phyloP scores from a whole-genome alignment of 1,140 invertebrate species.

The Pseudomyrmex pallidus region DNA sequence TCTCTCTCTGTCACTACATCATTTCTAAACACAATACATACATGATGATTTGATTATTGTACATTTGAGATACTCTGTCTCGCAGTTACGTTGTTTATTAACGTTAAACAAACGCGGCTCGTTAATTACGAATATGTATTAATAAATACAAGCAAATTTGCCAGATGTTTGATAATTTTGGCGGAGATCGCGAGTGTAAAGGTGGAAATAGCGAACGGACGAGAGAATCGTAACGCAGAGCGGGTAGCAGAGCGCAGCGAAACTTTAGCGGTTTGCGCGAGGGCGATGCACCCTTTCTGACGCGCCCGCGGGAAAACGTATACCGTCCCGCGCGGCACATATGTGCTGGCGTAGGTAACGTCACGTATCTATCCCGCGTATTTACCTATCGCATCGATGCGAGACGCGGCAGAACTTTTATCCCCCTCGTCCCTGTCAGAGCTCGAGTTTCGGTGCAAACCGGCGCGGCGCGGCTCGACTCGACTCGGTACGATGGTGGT shows the following conservation, averaged over 20 bases:
- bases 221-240: neutral
- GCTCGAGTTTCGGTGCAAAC: slow-evolving; percentile 61
- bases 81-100: neutral
- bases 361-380: slow-evolving; percentile 70
- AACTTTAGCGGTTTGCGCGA: slow-evolving; percentile 58
- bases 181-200: slow-evolving; percentile 29
- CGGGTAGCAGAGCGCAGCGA: slow-evolving; percentile 3
- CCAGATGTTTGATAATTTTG: slow-evolving; percentile 30
- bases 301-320: slow-evolving; percentile 44
- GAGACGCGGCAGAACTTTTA: slow-evolving; percentile 63
- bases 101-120: neutral
- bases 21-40: neutral
- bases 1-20: neutral
- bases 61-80: neutral
- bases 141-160: slow-evolving; percentile 15
- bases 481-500: slow-evolving; percentile 54
- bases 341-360: slow-evolving; percentile 54
- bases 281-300: slow-evolving; percentile 24
- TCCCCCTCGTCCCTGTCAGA: slow-evolving; percentile 12
- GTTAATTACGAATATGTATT: slow-evolving; percentile 2
- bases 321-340: slow-evolving; percentile 31
- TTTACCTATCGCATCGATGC: slow-evolving; percentile 72
- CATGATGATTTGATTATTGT: neutral
- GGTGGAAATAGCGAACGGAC: slow-evolving; percentile 40
- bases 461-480: slow-evolving; percentile 5